Evolutionary conservation across 2,888 invertebrate genomes (phyloP), one percentile per base, ranked within the genome.

Genomic region (Rhimphoctona megacephalus): DNA sequence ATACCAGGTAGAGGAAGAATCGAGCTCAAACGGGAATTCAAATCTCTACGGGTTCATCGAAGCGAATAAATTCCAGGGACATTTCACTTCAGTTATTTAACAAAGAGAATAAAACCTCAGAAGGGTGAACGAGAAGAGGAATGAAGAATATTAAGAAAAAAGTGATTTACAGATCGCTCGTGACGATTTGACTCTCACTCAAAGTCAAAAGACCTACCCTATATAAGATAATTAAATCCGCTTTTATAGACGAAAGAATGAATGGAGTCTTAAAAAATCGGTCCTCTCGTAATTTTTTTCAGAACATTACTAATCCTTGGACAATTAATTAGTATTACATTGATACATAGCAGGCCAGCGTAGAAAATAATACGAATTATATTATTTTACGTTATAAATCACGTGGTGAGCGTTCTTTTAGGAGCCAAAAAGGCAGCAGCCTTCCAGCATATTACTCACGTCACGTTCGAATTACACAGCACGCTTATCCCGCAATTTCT

Each of bases 191-290:
- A 69, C 61, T 36, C 19, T 54, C 49, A 49, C 25, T 66, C 76
- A 72, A 79, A 76, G 80, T 72, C 66, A 39, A 77, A 80, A 80
- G 72, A 46, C 46, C 19, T 36, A 57, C 66, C 70, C 66, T 67
- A 77, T 57, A 39, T 39, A 30, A 67, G 72, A 66, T 70, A 66
- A 76, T 85, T 77, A 36, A 72, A 73, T 67, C 36, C 6, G 9
- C 7, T 25, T 72, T 49, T 36, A n/a, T n/a, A 9, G 43, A 72
- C 49, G n/a, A 17, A 25, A 57, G 49, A 80, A 25, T 39, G 66
- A 80, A 54, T 43, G 8, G n/a, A 33, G 0, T 43, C 3, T 72
- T 66, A 57, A 30, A 49, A 76, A 64, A 70, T 30, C 19, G 9
- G 6, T 25, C 17, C 1, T 30, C 25, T 11, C 22, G 43, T 22